These are phyloP conservation scores for Panagrolaimus sp. DNA, from an alignment of 1,140 invertebrate genomes.

Conservation along the genomic window DNA sequence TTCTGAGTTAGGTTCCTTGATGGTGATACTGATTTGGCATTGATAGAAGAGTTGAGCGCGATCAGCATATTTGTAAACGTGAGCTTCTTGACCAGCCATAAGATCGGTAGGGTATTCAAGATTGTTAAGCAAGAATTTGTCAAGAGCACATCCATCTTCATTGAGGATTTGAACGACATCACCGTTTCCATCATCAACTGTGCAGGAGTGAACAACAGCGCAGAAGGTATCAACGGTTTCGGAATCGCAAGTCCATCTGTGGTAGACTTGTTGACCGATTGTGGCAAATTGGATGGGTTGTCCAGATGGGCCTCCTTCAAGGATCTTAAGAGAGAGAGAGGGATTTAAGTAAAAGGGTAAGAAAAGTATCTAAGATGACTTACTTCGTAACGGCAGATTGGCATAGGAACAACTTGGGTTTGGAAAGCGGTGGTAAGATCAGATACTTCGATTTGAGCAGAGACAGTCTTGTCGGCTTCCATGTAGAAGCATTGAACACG, in stretches of 20 bases:
- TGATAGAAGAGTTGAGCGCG: conserved; percentile 59
- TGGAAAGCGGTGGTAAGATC: conserved; percentile 59
- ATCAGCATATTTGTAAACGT: conserved; percentile 60
- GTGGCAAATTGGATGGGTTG: conserved; percentile 59
- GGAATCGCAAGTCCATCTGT: conserved; percentile 60
- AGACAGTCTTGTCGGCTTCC: conserved; percentile 60
- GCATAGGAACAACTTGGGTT: conserved; percentile 59
- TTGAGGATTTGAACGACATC: conserved; percentile 59
- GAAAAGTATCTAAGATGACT: conserved; percentile 18
- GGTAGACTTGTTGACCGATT: conserved; percentile 59
- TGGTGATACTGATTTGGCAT: conserved; percentile 59
- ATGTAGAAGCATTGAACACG: conserved; percentile 60
- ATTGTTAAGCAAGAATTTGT: conserved; percentile 58
- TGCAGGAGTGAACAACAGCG: conserved; percentile 56
- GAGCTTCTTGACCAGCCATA: conserved; percentile 58
- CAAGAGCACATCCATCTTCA: conserved; percentile 57
- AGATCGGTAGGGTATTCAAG: conserved; percentile 58
- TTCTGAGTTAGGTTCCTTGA: conserved; percentile 56
- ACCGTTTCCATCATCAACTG: conserved; percentile 59
- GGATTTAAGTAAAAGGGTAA: not conserved
- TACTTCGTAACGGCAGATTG: conserved; percentile 56
- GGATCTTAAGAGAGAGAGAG: conserved; percentile 33
- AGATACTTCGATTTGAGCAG: conserved; percentile 54
- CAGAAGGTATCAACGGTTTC: conserved; percentile 59
- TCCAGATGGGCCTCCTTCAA: conserved; percentile 58